Evolutionary conservation across 2,113 vertebrate genomes (phyloP), one percentile per base, ranked within the genome.

Genomic region (Narcine bancroftii): DNA sequence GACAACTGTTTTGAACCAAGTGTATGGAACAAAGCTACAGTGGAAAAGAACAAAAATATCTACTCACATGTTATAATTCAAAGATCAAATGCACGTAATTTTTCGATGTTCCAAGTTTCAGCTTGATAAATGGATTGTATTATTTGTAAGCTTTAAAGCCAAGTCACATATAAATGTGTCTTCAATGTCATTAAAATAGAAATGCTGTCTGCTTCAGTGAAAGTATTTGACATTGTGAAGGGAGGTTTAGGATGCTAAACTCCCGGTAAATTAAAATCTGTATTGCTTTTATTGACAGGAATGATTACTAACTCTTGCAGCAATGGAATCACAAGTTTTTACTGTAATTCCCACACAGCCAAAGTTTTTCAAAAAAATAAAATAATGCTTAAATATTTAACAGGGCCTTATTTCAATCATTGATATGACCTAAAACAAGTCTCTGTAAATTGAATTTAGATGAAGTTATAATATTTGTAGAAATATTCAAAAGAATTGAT

Each of bases 71-170:
- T 63, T 85, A 79, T 29, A 33, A 85, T 13, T 85, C 53, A 1
- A 6, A 63, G 53, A 60, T 85, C 81, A 85, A 85, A 85, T 60
- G 81, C 29, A 85, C 81, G n/a, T 19, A 87, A 56, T 87, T n/a
- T 42, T 60, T 87, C 36, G n/a, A 19, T 87, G 33, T 87, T 26
- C 45, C 56, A n/a, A 42, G 50, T 87, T 87, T 36, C 33, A 60
- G 81, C 81, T 87, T 87, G 81, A 60, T 39, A 87, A 87, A 87
- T 87, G 81, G 1, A n/a, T 36, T 60, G 81, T 87, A 60, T 19
- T 87, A 87, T 60, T 87, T 87, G 81, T 87, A 87, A 87, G 81
- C 81, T 87, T 87, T 87, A 63, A 87, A 56, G n/a, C 53, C 53
- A 87, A 36, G 33, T 83, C 29, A 50, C 15, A 47, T 60, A 47